Base-by-base conservation (phyloP, 2,888 invertebrate species). In the Drosophila suboccidentalis region DNA sequence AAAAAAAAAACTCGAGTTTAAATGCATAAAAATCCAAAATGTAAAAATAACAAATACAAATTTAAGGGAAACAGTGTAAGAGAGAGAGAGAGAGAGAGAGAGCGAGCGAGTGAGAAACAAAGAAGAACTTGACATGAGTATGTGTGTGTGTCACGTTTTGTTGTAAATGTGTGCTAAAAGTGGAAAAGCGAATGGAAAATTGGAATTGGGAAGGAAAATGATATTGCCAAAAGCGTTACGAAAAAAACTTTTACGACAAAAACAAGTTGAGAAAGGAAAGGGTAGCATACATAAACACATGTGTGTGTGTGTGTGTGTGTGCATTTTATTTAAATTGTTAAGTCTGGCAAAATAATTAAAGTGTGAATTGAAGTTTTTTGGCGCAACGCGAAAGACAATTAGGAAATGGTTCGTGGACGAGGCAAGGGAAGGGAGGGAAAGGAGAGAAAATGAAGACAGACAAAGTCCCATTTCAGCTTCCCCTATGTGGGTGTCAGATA, bases 301-400 rank as follows among this genome's bases (percentile, higher is more conserved):
- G 6, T 63, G 41, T 59, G 39, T 60, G 50, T 63, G 41, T 59
- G 39, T 60, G 50, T 67, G 58, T 64, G 62, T 82, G 76, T 63
- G 62, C 32, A 65, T 75, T 79, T 86, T 77, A 87, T 90, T 90
- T 88, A 86, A 90, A 82, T 88, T 86, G 65, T 61, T 65, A 70
- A 64, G 66, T 67, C 66, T 65, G 76, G 66, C 70, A 69, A 86
- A 87, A 89, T 86, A 87, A 90, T 87, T 88, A 89, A 90, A 89
- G 81, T 75, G 87, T 70, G 71, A 73, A 90, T 88, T 79, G 75
- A 86, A 88, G 80, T 77, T 75, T 50, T 78, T 72, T 70, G 66
- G 71, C 64, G 50, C 61, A 71, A 47, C 69, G 50, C 61, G 63
- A 55, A 80, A 78, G 80, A 90, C 88, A 86, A 86, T 88, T 86